Evolutionary conservation across 2,797 vertebrate genomes (phyloP).

Genomic region (Eutrigla gurnardus): DNA sequence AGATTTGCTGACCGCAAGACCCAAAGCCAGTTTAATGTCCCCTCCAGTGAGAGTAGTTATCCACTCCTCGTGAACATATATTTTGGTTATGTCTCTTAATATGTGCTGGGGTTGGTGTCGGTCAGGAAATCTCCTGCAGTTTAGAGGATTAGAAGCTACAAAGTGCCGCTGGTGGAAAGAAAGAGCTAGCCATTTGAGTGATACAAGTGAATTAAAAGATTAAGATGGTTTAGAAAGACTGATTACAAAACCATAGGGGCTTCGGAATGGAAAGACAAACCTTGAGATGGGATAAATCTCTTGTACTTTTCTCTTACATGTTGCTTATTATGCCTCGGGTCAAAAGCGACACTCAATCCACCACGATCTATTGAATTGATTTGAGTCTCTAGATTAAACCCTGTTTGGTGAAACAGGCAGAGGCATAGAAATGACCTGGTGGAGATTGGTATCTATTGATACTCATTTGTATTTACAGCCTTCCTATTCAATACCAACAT

Average conservation of each 20-base stretch:
- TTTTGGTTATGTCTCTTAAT: slow-evolving; percentile 79
- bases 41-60: slow-evolving; percentile 72
- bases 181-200: slow-evolving; percentile 81
- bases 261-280: slow-evolving; percentile 85
- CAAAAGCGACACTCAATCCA: slow-evolving; percentile 50
- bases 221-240: slow-evolving; percentile 88
- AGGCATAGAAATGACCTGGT: background rate
- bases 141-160: slow-evolving; percentile 87
- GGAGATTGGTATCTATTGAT: background rate
- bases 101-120: slow-evolving; percentile 74
- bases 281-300: slow-evolving; percentile 83
- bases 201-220: slow-evolving; percentile 90
- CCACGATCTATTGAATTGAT: slow-evolving; percentile 61
- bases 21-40: slow-evolving; percentile 75
- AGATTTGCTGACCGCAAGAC: slow-evolving; percentile 76
- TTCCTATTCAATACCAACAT: slow-evolving; percentile 6
- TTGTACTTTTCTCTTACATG: slow-evolving; percentile 76
- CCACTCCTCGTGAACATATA: slow-evolving; percentile 69
- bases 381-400: slow-evolving; percentile 58
- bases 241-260: slow-evolving; percentile 87
- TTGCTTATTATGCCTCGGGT: slow-evolving; percentile 64
- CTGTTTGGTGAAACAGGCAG: slow-evolving; percentile 11
- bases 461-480: slow-evolving; percentile 1
- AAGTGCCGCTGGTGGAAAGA: slow-evolving; percentile 83
- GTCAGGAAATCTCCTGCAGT: slow-evolving; percentile 84